These are phyloP conservation scores for Tokudaia tokunoshimensis DNA, from an alignment of 2,797 vertebrate species.

Conservation along the genomic window DNA sequence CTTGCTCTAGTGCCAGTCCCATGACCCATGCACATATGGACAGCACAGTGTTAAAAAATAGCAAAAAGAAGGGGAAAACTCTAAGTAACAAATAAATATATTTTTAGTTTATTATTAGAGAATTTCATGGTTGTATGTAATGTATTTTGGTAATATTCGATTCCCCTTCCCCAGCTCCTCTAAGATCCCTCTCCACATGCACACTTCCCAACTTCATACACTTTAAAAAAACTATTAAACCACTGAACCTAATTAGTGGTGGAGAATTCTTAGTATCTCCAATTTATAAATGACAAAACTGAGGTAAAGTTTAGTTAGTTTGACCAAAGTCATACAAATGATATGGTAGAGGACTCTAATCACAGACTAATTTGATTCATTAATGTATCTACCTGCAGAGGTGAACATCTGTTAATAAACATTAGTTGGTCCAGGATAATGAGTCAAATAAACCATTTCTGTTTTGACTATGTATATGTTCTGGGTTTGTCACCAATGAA, in stretches of 20 bases:
- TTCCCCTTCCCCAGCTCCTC: not conserved
- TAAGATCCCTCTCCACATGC: not conserved
- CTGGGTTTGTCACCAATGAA: not conserved
- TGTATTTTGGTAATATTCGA: not conserved
- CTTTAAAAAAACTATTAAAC: not conserved
- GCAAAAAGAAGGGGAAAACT: not conserved
- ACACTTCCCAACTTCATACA: not conserved
- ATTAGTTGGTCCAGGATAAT: not conserved
- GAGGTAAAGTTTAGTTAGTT: not conserved
- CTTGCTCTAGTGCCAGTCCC: not conserved
- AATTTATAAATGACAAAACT: constrained; percentile 2
- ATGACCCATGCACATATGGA: not conserved
- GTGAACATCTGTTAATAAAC: not conserved
- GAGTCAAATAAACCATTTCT: not conserved
- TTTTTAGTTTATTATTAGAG: not conserved
- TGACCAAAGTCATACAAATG: not conserved
- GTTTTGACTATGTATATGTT: not conserved
- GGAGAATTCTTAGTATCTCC: not conserved
- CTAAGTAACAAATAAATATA: not conserved
- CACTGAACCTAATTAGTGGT: not conserved
- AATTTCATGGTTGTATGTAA: not conserved
- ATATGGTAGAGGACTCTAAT: not conserved
- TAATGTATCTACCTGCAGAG: not conserved
- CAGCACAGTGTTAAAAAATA: not conserved
- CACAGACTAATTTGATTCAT: not conserved